Base-by-base conservation (phyloP, 2,797 vertebrate species). In the Galago senegalensis region DNA sequence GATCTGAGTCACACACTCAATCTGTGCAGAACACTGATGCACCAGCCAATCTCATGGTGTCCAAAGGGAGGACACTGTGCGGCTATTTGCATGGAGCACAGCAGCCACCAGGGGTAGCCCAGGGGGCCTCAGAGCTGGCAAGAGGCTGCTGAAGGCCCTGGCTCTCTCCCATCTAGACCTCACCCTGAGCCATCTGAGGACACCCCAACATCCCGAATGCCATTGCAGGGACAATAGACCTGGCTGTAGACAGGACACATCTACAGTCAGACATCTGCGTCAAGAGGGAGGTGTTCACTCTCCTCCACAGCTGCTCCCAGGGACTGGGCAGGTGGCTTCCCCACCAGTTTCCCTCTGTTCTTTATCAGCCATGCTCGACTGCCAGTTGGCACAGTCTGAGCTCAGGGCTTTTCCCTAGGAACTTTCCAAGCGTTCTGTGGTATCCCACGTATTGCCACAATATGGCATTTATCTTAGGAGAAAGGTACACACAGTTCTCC, bases 71-170 rank as follows among this genome's bases (percentile, higher is more conserved):
- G 31, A 31, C 2, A 6, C 29, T 76, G 17, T 69, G 65, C 16
- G 14, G 49, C 49, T 1, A 8, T 31, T 34, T 67, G 7, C 5
- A 17, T 23, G 29, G 49, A 65, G 20, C 12, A 21, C 40, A 70
- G 9, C 12, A 27, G 75, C n/a, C 2, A 3, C 5, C 20, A 1
- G 67, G n/a, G 5, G 27, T 29, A 4, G 7, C n/a, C 31, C 27
- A 65, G 29, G 60, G 34, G 5, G 7, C n/a, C 34, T 20, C n/a
- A 7, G 6, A 34, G 7, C 34, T 49, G 27, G 11, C 18, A 37
- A 40, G 10, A 56, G 27, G 65, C 40, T 43, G 18, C 27, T 46
- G 46, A 29, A 58, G 27, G 75, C 9, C 46, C 67, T 75, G 34
- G 49, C 9, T 56, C 6, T 70, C 83, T 72, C 67, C 18, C 25